These are phyloP conservation scores for Phoxinus phoxinus DNA, from an alignment of 2,113 vertebrate genomes.

Conservation along the genomic window DNA sequence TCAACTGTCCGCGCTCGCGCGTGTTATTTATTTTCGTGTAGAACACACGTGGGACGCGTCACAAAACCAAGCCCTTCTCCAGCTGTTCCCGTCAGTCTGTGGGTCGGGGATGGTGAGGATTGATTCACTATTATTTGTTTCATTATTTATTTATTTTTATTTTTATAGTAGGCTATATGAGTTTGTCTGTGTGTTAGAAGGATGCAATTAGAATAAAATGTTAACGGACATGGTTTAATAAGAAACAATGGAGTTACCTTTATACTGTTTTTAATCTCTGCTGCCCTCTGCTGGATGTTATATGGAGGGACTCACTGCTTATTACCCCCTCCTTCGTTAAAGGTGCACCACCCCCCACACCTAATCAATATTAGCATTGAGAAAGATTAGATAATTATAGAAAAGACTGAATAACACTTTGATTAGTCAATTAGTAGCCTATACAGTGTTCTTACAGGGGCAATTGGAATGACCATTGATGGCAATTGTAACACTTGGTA, in stretches of 20 bases:
- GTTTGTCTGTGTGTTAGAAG: neutral
- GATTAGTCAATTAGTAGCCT: too few relatives aligned
- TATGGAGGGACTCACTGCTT: neutral
- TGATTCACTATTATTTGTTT: neutral
- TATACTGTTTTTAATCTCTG: neutral
- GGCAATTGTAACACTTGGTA: too few relatives aligned
- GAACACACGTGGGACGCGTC: constrained; percentile 45
- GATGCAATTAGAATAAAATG: neutral
- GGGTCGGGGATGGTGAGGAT: too few relatives aligned
- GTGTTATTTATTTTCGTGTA: constrained; percentile 36
- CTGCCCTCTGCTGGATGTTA: neutral
- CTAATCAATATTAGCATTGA: too few relatives aligned
- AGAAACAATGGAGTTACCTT: neutral
- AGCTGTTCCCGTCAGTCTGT: constrained; percentile 4
- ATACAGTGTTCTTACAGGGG: too few relatives aligned
- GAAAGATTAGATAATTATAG: too few relatives aligned
- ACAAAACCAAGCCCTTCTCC: constrained; percentile 37
- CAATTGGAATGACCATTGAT: too few relatives aligned
- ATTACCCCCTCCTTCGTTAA: too few relatives aligned
- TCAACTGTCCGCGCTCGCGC: neutral
- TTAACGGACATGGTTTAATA: neutral
- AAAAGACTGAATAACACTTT: too few relatives aligned
- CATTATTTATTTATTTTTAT: neutral
- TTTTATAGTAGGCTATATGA: neutral
- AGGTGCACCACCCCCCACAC: too few relatives aligned